A percentile compares a stretch with the other conserved stretches of the same genome.
phyloP scores from a whole-genome alignment of 2,888 invertebrate species.

The Lasioglossum zephyrum region DNA sequence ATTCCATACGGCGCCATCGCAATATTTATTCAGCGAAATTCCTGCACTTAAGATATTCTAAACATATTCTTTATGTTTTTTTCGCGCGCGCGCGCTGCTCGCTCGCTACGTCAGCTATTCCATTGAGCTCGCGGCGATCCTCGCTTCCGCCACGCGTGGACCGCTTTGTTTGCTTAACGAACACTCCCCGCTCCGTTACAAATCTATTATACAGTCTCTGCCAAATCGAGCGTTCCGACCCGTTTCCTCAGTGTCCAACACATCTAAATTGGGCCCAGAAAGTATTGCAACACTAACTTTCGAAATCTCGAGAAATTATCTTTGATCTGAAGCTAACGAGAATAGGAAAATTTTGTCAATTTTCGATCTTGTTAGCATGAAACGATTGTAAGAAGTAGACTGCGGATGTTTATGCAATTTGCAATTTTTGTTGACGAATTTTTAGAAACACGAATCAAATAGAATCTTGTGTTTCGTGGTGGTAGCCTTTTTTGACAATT shows the following conservation, averaged over 20 bases:
- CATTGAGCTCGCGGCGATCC: conserved; percentile 25
- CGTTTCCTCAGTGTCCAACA: neutral
- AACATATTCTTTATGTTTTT: conserved; percentile 54
- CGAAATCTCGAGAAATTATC: neutral
- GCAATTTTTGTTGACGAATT: no score
- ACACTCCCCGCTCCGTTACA: neutral
- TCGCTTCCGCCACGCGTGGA: conserved; percentile 37
- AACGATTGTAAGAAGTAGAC: no score
- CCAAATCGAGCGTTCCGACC: neutral
- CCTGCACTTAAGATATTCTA: conserved; percentile 53
- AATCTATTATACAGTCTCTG: conserved; percentile 7
- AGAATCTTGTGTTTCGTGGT: no score
- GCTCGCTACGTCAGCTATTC: conserved; percentile 26
- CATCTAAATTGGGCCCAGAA: neutral
- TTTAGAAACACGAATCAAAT: no score
- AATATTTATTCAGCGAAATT: conserved; percentile 64
- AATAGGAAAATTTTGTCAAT: no score
- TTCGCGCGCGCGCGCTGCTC: neutral
- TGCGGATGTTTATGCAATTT: no score
- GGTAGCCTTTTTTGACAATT: no score
- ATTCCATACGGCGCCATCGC: conserved; percentile 67
- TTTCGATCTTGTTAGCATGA: no score
- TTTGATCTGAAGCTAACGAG: neutral
- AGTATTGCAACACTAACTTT: neutral
- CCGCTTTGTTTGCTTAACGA: conserved; percentile 19